Evolutionary conservation across 1,140 invertebrate genomes (phyloP), one percentile per base, ranked within the genome.

Genomic region (Camponotus pennsylvanicus): DNA sequence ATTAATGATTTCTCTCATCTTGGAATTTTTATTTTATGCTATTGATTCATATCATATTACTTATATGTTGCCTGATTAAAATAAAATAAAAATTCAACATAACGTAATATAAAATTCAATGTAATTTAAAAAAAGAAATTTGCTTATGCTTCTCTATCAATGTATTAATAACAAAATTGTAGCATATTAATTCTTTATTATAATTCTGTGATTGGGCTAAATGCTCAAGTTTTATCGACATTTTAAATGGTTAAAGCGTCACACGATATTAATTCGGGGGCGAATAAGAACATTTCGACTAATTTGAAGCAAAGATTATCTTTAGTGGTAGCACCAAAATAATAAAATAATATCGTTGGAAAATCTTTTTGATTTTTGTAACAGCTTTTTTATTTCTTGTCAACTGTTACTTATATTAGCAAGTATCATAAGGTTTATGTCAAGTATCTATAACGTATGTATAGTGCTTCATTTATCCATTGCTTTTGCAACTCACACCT

Each of bases 391-490:
- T 90, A 88, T 88, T 88, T 88, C 18, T 90, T 55, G 27, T 86
- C 61, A 88, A 90, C 89, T 89, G 88, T 90, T 88, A 90, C 89
- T 83, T 42, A 79, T 90, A 84, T 88, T 80, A 90, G 83, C 45
- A 90, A 70, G 6, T 88, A 90, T 90, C 45, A 90, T 90, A 83
- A 40, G 73, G 77, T 34, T 32, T 90, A 84, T 90, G 78, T 86
- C 89, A 90, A 90, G 67, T 90, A 90, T 90, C 79, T 86, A 78
- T 88, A 90, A 90, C 63, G 70, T 83, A 86, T 83, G 82, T 86
- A 90, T 88, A 90, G 89, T 86, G 64, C 83, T 75, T 86, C 66
- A 69, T 66, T 87, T 78, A 87, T 57, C 66, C 73, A 71, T 86
- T 89, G 69, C 76, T 87, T 87, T 85, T 79, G 70, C 73, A 77